Evolutionary conservation across 2,888 invertebrate species (phyloP), one percentile per base, ranked within the genome.

Genomic region (Drosophila melanosoma): DNA sequence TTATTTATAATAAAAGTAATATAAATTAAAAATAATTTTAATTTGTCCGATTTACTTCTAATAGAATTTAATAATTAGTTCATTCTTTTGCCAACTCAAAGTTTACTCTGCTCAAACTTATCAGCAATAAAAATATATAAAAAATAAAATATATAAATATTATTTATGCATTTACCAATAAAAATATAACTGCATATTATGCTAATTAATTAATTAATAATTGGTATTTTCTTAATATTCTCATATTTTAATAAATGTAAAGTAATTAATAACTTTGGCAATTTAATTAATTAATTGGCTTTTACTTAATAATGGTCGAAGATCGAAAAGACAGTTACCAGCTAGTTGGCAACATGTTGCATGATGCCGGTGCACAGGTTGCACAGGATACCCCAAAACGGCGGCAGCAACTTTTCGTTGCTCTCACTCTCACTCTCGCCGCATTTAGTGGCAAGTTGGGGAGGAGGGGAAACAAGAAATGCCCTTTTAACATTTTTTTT

Each of bases 291-390:
- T 26, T 29, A 11, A 26, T 51, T 51, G 11, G 17, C 26, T 7
- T 17, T 51, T n/a, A n/a, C 23, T n/a, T 23, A 23, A 15, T 23
- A 1, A 6, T 23, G 17, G 11, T 4, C n/a, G 5, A 12, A 45
- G 4, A 59, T 15, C 12, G 15, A 1, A 6, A 15, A 17, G 36
- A 7, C 36, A 17, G 36, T 45, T n/a, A 11, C 3, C 15, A 10
- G 32, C 15, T 11, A 17, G 2, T 35, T 49, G 5, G 59, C 70
- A 70, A 69, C 70, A 69, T 69, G 69, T 70, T 70, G 67, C 65
- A 60, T 26, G 45, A 36, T 26, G 67, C 66, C 15, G 23, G 67
- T 52, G 23, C 54, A 52, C 66, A 66, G 52, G 66, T 35, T 52
- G 70, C 70, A 23, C 36, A 60, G 59, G 70, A 69, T 20, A 2